A percentile compares a stretch with the other conserved stretches of the same genome.
phyloP scores from a whole-genome alignment of 2,797 vertebrate species.

The Ctenopoma kingsleyae region DNA sequence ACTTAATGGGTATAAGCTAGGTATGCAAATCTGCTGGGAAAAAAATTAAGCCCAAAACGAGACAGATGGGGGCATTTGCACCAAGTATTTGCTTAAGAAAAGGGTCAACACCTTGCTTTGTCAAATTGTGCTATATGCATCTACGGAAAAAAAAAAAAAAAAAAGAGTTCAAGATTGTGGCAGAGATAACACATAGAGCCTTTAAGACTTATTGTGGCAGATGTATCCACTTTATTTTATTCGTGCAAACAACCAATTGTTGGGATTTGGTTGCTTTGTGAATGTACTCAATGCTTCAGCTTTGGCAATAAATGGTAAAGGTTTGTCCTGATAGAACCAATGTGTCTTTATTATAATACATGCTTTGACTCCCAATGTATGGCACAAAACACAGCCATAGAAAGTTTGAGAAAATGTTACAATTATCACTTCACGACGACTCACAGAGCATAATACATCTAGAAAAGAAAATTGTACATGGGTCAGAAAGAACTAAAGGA shows the following conservation, averaged over 20 bases:
- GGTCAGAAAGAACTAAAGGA: slow-evolving; percentile 71
- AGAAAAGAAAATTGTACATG: slow-evolving; percentile 81
- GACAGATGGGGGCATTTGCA: not conserved
- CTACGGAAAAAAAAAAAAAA: too few relatives aligned
- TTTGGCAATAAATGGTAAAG: slow-evolving; percentile 66
- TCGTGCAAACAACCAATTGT: slow-evolving; percentile 2
- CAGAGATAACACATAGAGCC: not conserved
- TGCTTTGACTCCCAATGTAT: slow-evolving; percentile 90
- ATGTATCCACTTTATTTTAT: not conserved
- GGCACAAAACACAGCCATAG: slow-evolving; percentile 97
- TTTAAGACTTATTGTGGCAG: slow-evolving; percentile 3
- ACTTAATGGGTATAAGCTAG: not conserved
- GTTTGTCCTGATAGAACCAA: slow-evolving; percentile 81
- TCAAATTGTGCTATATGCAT: not conserved
- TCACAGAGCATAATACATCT: slow-evolving; percentile 85
- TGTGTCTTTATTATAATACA: slow-evolving; percentile 96
- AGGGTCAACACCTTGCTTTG: not conserved
- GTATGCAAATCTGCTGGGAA: not conserved
- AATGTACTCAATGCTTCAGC: not conserved
- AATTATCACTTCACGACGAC: slow-evolving; percentile 84
- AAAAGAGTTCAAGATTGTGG: not conserved
- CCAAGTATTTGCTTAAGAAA: not conserved
- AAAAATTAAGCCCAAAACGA: not conserved
- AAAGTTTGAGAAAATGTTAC: slow-evolving; percentile 88
- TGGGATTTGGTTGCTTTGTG: slow-evolving; percentile 11